These are phyloP conservation scores for Pseudopleuronectes americanus DNA, from an alignment of 2,797 vertebrate genomes.

Conservation along the genomic window DNA sequence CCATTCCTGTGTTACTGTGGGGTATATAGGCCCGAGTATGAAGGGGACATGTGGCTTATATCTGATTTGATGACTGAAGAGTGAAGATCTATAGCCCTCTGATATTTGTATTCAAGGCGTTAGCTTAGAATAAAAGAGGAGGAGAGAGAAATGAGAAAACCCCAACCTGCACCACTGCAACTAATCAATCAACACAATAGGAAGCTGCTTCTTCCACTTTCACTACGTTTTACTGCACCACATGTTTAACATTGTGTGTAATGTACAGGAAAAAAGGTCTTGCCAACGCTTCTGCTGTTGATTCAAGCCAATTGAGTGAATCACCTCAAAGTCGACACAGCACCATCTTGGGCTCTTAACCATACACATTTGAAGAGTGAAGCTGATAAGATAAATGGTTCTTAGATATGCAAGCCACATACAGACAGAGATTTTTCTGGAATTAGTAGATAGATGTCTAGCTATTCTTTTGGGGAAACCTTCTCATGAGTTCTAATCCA, in stretches of 20 bases:
- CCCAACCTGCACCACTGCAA: neutral
- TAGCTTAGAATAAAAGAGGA: neutral
- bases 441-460: too few relatives aligned
- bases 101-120: neutral
- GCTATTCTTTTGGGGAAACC: too few relatives aligned
- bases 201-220: neutral
- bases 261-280: neutral
- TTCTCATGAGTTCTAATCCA: neutral
- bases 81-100: neutral
- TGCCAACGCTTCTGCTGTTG: too few relatives aligned
- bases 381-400: too few relatives aligned
- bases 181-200: neutral
- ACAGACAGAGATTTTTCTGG: too few relatives aligned
- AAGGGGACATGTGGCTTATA: neutral
- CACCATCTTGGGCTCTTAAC: too few relatives aligned
- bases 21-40: neutral
- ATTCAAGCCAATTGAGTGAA: too few relatives aligned
- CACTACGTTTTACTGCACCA: neutral
- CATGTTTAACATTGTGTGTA: neutral
- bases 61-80: neutral
- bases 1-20: neutral
- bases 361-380: too few relatives aligned
- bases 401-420: too few relatives aligned
- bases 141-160: too few relatives aligned
- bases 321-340: too few relatives aligned